Evolutionary conservation across 2,888 invertebrate genomes (phyloP), one percentile per base, ranked within the genome.

Genomic region (Leptopilina myrica): DNA sequence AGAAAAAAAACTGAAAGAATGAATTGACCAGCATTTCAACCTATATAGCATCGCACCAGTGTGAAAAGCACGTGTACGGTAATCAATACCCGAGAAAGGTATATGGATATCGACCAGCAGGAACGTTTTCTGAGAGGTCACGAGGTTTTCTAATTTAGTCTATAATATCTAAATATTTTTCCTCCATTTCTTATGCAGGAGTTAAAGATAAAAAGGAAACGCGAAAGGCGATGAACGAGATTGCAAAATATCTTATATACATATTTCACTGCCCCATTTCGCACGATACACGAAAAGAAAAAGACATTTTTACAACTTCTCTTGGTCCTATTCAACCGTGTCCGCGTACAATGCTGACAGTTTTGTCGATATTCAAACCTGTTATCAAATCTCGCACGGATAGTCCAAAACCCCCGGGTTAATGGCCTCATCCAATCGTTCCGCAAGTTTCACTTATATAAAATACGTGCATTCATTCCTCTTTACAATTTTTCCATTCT

Each of bases 311-410:
- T 62, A 62, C 20, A 8, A 62, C 62, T 20, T 62, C 62, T 62
- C n/a, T 20, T 62, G 62, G 62, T 20, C 62, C 62, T 62, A 15
- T 15, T 15, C 59, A 59, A 15, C 49, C 49, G 11, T 12, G 49
- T 49, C 12, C 49, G 43, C 49, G 43, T 43, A 14, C 56, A 12
- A 56, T 14, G 14, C 62, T 62, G 66, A 15, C 15, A 66, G 66
- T 66, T 66, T 66, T 66, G 66, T 66, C 66, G 15, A 66, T 66
- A 46, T 15, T 43, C 43, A 66, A 49, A 66, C 46, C 66, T 66
- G 66, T 46, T 66, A 43, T 66, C 46, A 43, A 15, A 43, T 43
- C 15, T 46, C 64, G 14, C 64, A 40, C 33, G 40, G 5, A 33
- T 33, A 64, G 40, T 64, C 64, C 40, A 62, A 62, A 20, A 59